phyloP scores from a whole-genome alignment of 2,797 vertebrate species.

The Buceros bicornis region DNA sequence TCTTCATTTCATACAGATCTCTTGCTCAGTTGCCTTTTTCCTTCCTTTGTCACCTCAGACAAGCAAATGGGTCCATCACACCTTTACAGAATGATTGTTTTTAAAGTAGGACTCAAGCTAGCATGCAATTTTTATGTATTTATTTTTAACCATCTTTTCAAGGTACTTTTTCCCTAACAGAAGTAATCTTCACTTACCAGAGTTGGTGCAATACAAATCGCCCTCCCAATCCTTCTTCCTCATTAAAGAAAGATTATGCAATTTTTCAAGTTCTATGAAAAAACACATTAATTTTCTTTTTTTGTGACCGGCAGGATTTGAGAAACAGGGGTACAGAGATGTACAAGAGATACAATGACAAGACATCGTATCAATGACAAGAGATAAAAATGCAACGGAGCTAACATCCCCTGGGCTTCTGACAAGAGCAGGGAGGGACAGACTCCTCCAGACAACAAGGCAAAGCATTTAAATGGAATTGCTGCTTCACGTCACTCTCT shows the following conservation, averaged over 20 bases:
- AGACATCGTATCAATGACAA: not conserved
- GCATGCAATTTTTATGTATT: not conserved
- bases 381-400: accelerated
- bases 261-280: not conserved
- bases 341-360: too few relatives aligned
- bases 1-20: not conserved
- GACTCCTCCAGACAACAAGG: not conserved
- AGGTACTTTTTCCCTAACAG: not conserved
- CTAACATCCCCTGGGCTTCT: not conserved
- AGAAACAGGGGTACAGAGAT: not conserved
- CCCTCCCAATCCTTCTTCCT: not conserved
- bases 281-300: not conserved
- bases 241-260: not conserved
- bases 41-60: not conserved
- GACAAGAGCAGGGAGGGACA: not conserved
- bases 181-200: not conserved
- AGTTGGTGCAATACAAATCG: not conserved
- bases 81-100: not conserved
- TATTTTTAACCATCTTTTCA: not conserved
- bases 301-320: not conserved
- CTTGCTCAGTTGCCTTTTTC: not conserved
- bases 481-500: not conserved
- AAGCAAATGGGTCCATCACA: not conserved
- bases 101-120: not conserved
- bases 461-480: not conserved